Evolutionary conservation across 2,113 vertebrate species (phyloP).

Genomic region (Microtus ochrogaster): DNA sequence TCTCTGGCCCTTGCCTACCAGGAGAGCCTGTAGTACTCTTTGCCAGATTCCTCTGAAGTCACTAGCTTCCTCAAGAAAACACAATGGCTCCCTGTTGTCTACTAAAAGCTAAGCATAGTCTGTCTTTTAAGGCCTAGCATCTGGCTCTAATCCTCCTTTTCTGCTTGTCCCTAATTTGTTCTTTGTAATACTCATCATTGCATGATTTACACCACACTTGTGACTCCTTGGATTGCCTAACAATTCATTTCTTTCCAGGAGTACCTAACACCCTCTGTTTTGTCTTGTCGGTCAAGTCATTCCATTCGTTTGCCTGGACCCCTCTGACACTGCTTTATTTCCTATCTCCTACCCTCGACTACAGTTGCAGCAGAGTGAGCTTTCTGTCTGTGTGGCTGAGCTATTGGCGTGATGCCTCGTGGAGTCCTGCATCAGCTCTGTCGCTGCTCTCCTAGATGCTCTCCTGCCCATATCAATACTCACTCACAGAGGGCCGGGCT

Average conservation of each 20-base stretch:
- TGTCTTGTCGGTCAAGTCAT: not conserved
- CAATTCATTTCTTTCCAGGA: not conserved
- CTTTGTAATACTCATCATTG: conserved; percentile 31
- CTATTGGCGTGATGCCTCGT: too few relatives aligned
- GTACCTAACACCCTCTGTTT: not conserved
- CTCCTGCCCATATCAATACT: not conserved
- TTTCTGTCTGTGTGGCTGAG: not conserved
- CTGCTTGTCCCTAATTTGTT: not conserved
- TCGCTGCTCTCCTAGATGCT: not conserved
- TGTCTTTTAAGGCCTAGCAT: conserved; percentile 49
- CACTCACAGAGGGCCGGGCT: not conserved
- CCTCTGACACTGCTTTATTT: not conserved
- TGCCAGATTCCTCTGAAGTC: not conserved
- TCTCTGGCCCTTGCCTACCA: not conserved
- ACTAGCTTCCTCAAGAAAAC: conserved; percentile 35
- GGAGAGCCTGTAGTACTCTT: not conserved
- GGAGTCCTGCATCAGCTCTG: not conserved
- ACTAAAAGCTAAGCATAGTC: conserved; percentile 9
- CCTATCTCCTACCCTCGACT: not conserved
- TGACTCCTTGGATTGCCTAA: not conserved
- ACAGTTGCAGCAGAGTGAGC: not conserved
- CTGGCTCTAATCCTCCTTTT: conserved; percentile 13
- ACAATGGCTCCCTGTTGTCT: not conserved
- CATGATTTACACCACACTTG: not conserved
- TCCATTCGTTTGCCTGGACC: not conserved